Base-by-base conservation (phyloP, 2,888 invertebrate species). In the Hypsopygia costalis region DNA sequence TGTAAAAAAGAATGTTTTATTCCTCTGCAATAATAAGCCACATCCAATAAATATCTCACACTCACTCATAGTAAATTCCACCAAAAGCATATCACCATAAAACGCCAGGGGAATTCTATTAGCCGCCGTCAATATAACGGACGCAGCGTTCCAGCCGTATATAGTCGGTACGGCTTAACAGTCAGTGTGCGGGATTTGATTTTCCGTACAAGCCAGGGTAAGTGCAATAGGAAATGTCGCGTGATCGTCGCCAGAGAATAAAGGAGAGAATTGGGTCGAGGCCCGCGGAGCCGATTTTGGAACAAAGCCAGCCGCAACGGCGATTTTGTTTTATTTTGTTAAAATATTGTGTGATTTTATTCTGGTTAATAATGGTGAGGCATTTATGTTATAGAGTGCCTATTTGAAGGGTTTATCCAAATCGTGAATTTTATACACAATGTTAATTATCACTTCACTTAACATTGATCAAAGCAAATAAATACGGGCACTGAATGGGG, bases 231-330 rank as follows among this genome's bases (percentile, higher is more conserved):
- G 75, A 78, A 80, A 74, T 76, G 77, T 81, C 80, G 73, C 71
- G 69, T 74, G 73, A 72, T 57, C 62, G 59, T 65, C 63, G 59
- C 62, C 59, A 65, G 67, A 59, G 69, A 73, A 79, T 81, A 79
- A 81, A 81, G 72, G 73, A 64, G 68, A 60, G 77, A 83, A 82
- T 78, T 81, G 69, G 83, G 83, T 85, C 85, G 77, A 67, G 61
- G 60, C 62, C 54, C 60, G 64, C 58, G 57, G 55, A 72, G 63
- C 63, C 70, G 70, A 65, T 76, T 76, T 80, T 83, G 83, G 83
- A 83, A 68, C 67, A 67, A 62, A 68, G 83, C 83, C 83, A 83
- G 69, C 62, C 66, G 61, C 59, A 64, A 52, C 51, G 55, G 63
- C 67, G 64, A 76, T 73, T 75, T 75, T 79, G 64, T 78, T 79